Base-by-base conservation (phyloP, 2,113 vertebrate genomes). In the Tachysurus vachellii region DNA sequence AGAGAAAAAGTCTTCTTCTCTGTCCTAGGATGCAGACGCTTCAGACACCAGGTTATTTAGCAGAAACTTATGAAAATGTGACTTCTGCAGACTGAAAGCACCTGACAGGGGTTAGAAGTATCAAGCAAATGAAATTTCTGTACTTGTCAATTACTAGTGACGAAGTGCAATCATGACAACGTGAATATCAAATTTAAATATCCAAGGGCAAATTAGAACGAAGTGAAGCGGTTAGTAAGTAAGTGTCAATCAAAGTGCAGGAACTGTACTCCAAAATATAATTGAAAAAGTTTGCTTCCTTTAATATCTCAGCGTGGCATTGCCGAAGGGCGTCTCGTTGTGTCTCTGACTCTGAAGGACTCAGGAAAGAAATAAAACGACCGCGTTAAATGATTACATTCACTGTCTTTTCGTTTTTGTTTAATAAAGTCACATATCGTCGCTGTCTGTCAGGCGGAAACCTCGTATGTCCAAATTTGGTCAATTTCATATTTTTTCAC, bases 231-330 rank as follows among this genome's bases (percentile, higher is more conserved):
- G 23, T 53, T 77, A n/a, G 53, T 13, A 54, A 54, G 75, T 13
- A 56, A 28, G 50, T 79, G 75, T 28, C 75, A 79, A 79, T 79
- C 75, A 79, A 79, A 28, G 75, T 28, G 50, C 0, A 16, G 75
- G 75, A 54, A 53, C 26, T 54, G n/a, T 14, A 79, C 50, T 28
- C 14, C 2, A 8, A 56, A 56, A 54, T 54, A 54, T 79, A 79
- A 79, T 79, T 79, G 75, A 56, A 79, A 79, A 79, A 79, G 50
- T 79, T 79, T 54, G 26, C 75, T 79, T 54, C 73, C 50, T 11
- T 54, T 79, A 79, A 79, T 79, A 79, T 54, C 75, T 77, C n/a
- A 28, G n/a, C n/a, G 3, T 79, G 50, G 50, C 75, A 54, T 79
- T 54, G 75, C 75, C 75, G 50, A 31, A 79, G 75, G 75, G 75